Conservation (phyloP, 2,797 vertebrate genomes). For the Crossoptilon crossoptilon region DNA sequence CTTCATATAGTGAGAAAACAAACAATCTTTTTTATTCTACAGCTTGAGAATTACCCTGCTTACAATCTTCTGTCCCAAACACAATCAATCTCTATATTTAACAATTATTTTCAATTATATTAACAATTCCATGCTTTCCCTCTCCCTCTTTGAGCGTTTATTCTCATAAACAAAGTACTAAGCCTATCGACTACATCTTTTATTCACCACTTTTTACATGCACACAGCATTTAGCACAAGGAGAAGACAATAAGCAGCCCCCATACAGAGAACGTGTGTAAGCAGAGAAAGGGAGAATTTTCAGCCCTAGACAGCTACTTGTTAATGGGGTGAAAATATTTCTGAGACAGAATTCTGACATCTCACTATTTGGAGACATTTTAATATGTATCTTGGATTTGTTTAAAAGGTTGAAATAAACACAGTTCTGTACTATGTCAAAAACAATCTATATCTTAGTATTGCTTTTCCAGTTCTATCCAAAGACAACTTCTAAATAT, state of each 20-base stretch:
- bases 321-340: not conserved
- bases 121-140: not conserved
- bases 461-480: not conserved
- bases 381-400: not conserved
- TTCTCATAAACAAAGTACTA: not conserved
- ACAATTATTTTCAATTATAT: not conserved
- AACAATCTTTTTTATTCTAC: not conserved
- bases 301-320: not conserved
- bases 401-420: not conserved
- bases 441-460: not conserved
- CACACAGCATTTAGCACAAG: not conserved
- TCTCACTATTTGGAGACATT: not conserved
- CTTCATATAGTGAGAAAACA: not conserved
- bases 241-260: not conserved
- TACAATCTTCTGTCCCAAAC: not conserved
- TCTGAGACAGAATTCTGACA: not conserved
- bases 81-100: not conserved
- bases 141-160: not conserved
- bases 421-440: not conserved
- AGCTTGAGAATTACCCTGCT: not conserved
- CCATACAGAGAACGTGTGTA: rapidly evolving
- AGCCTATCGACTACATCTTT: not conserved
- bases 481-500: not conserved
- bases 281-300: not conserved
- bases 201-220: not conserved